Conservation (phyloP, 2,113 vertebrate genomes). For the Corapipo altera region DNA sequence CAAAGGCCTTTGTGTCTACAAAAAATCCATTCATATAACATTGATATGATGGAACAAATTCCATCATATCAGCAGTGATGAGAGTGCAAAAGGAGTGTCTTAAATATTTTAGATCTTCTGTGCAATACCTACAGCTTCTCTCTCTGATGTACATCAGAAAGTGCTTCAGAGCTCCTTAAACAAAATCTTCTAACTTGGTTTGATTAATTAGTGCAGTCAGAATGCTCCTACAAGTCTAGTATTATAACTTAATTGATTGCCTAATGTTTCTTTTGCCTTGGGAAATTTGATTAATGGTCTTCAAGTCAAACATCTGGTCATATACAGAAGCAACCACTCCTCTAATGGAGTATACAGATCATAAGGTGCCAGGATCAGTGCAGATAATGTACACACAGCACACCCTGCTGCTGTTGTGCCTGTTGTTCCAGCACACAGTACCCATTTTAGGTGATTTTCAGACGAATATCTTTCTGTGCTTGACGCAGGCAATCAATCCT, state of each 20-base stretch:
- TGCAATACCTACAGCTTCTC: background rate
- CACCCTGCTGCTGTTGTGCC: background rate
- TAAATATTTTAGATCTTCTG: background rate
- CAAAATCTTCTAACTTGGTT: background rate
- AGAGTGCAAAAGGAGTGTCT: background rate
- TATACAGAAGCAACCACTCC: background rate
- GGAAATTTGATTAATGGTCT: slow-evolving; percentile 42
- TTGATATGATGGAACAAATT: no score
- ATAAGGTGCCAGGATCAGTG: background rate
- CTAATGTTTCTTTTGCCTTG: slow-evolving; percentile 19
- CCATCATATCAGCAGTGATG: background rate
- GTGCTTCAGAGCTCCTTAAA: background rate
- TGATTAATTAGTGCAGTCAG: slow-evolving; percentile 37
- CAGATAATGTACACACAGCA: background rate
- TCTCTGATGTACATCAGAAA: background rate
- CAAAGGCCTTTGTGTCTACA: background rate
- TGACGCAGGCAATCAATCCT: background rate
- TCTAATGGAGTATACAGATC: background rate
- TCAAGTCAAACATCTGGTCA: slow-evolving; percentile 25
- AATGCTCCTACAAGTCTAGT: background rate
- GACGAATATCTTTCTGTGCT: background rate
- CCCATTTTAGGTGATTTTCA: background rate
- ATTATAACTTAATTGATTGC: slow-evolving; percentile 27
- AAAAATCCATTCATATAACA: background rate
- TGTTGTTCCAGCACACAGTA: background rate